phyloP scores from a whole-genome alignment of 2,888 invertebrate genomes.

The Thymelicus sylvestris region DNA sequence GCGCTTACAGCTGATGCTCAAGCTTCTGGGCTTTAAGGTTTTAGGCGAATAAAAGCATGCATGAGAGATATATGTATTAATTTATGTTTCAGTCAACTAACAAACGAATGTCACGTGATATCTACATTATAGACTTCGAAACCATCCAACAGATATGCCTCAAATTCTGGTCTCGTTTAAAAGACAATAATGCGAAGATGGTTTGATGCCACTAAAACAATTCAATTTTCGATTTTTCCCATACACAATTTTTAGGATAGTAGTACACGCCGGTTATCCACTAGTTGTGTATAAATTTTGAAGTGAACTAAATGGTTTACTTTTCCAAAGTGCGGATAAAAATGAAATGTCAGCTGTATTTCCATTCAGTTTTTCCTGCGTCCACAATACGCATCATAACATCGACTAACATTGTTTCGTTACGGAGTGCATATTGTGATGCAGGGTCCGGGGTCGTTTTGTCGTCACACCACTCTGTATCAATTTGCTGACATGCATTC shows the following conservation, averaged over 20 bases:
- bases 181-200: no score
- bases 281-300: no score
- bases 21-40: conserved; percentile 21
- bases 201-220: no score
- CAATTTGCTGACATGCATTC: conserved; percentile 31
- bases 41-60: conserved; percentile 7
- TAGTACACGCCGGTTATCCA: no score
- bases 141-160: no score
- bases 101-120: conserved; percentile 5
- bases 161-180: no score
- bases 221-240: no score
- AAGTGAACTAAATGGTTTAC: no score
- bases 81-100: conserved; percentile 1
- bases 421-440: conserved; percentile 18
- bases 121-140: no score
- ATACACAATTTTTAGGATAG: no score
- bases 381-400: conserved; percentile 3
- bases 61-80: not conserved
- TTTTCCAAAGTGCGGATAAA: no score
- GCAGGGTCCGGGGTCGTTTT: conserved; percentile 13
- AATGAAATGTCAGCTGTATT: no score
- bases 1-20: conserved; percentile 22
- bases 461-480: conserved; percentile 24
- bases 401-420: conserved; percentile 1
- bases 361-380: not conserved